Evolutionary conservation across 2,113 vertebrate genomes (phyloP).

Genomic region (Galeopterus variegatus): DNA sequence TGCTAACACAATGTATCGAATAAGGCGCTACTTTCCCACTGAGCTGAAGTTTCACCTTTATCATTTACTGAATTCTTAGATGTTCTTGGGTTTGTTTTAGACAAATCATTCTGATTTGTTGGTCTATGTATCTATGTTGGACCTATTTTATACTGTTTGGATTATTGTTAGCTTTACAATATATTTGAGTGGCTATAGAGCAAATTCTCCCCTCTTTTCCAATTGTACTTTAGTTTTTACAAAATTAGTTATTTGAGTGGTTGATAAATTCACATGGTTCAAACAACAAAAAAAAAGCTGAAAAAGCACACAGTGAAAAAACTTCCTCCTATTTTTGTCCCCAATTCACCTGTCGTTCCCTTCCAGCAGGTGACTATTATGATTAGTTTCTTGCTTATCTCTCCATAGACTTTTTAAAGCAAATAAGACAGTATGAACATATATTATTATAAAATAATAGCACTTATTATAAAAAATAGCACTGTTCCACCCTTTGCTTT

Average conservation of each 20-base stretch:
- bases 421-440: neutral
- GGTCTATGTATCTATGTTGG: neutral
- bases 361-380: neutral
- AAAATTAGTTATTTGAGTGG: neutral
- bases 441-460: neutral
- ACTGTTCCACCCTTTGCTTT: too few species aligned
- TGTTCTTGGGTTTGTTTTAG: neutral
- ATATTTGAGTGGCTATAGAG: neutral
- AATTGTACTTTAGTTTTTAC: neutral
- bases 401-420: neutral
- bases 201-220: neutral
- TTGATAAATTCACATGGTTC: neutral
- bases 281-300: neutral
- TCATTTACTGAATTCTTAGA: neutral
- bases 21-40: neutral
- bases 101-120: neutral
- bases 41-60: neutral
- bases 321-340: neutral
- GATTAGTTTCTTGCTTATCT: neutral
- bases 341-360: neutral
- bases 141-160: neutral
- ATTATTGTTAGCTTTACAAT: neutral
- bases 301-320: neutral
- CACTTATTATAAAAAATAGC: neutral
- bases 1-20: neutral